Percentiles rank a stretch among this genome's conserved stretches.
Conservation (phyloP, 2,113 vertebrate species). For the Tachysurus fulvidraco region DNA sequence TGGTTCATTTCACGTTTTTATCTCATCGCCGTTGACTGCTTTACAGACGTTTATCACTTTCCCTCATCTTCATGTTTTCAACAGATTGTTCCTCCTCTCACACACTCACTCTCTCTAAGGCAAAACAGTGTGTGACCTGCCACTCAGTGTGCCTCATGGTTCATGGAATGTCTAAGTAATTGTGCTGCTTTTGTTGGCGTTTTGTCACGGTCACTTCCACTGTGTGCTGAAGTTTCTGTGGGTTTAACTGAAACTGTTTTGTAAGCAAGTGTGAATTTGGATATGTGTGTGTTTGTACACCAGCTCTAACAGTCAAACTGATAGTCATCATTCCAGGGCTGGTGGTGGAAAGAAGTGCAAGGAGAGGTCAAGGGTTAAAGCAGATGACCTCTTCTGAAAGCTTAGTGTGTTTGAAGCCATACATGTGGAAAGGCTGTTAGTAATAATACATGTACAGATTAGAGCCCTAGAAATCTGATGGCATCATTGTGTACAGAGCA, state of each 20-base stretch:
- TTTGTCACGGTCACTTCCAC: background rate
- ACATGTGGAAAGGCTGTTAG: constrained; percentile 2
- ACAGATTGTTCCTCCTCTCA: background rate
- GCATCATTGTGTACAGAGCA: constrained; percentile 1
- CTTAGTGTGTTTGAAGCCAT: background rate
- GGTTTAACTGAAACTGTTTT: constrained; percentile 4
- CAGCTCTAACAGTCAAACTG: constrained; percentile 29
- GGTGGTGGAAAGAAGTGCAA: background rate
- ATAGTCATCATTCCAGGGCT: constrained; percentile 11
- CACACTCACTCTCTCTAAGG: background rate
- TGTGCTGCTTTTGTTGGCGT: background rate
- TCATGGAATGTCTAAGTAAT: background rate
- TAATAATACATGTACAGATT: background rate
- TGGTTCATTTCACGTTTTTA: constrained; percentile 12
- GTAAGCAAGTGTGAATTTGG: constrained; percentile 17
- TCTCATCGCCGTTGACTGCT: background rate
- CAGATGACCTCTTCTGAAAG: background rate
- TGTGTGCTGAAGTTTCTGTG: constrained; percentile 6
- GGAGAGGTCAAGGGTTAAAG: constrained; percentile 13
- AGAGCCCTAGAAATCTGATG: background rate
- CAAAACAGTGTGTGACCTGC: background rate
- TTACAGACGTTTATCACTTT: background rate
- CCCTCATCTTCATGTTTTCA: background rate
- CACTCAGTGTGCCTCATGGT: background rate
- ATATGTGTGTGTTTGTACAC: constrained; percentile 13